Percentiles rank a stretch among this genome's conserved stretches.
Conservation (phyloP, 2,113 vertebrate genomes). For the Pelmatolapia mariae region DNA sequence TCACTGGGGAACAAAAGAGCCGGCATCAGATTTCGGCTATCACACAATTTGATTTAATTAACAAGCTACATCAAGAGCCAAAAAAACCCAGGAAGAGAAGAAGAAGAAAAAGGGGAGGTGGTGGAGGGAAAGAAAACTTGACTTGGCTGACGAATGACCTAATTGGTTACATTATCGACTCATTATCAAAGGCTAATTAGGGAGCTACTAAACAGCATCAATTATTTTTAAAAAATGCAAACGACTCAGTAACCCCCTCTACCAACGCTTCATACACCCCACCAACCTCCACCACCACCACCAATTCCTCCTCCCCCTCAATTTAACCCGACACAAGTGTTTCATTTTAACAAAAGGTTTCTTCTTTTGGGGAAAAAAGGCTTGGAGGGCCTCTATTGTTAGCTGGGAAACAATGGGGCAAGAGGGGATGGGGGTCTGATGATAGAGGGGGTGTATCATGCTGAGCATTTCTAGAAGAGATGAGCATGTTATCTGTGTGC, state of each 20-base stretch:
- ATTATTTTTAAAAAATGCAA: constrained; percentile 70
- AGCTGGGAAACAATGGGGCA: constrained; percentile 74
- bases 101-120: neutral
- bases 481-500: constrained; percentile 34
- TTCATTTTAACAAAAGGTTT: constrained; percentile 71
- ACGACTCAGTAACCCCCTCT: constrained; percentile 50
- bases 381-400: constrained; percentile 74
- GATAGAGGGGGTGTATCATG: constrained; percentile 44
- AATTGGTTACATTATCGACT: constrained; percentile 79
- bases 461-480: constrained; percentile 38
- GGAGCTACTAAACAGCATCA: constrained; percentile 75
- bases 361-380: constrained; percentile 41
- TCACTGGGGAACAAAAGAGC: constrained; percentile 71
- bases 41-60: constrained; percentile 81
- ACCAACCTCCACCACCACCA: neutral
- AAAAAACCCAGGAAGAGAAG: neutral
- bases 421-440: neutral
- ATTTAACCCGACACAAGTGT: constrained; percentile 71
- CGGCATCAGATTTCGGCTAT: constrained; percentile 71
- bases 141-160: constrained; percentile 73
- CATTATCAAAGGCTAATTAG: constrained; percentile 82
- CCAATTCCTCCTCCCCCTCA: constrained; percentile 52
- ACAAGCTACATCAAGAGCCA: constrained; percentile 70
- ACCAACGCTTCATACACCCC: neutral
- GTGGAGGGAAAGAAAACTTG: neutral